Base-by-base conservation (phyloP, 2,797 vertebrate genomes). In the Presbytis comata region DNA sequence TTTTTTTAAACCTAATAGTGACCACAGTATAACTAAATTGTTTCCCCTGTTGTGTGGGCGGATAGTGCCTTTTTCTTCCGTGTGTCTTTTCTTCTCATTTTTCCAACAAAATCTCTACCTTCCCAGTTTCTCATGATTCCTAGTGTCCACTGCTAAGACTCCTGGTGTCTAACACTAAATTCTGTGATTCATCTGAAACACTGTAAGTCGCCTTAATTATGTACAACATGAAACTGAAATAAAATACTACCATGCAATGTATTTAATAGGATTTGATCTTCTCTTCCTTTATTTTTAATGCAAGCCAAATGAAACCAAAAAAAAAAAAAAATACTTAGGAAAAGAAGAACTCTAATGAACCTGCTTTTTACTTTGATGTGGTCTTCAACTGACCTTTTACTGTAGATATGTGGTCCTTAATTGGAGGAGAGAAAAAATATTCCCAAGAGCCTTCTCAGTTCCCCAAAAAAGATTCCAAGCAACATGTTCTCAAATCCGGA, bases 331-430 rank as follows among this genome's bases (percentile, higher is more conserved):
- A 53, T 21, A 75, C 30, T 67, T 70, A 48, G 70, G 81, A 36
- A 96, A 93, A 86, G 84, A 46, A 80, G 59, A 90, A 55, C 86
- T 82, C 92, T 89, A 98, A 97, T 55, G 90, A 97, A 74, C 36
- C 59, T 95, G 57, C 67, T 79, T 97, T 96, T 96, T 94, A 53
- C 84, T 96, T 91, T 96, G 85, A 76, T 93, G 87, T 75, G 36
- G 59, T 85, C 86, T 93, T 87, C 78, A 85, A 67, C 22, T 95
- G 96, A 93, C 74, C 97, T 96, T 96, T 88, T 92, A 79, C 76
- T 82, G 12, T 8, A 95, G 83, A 78, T 39, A 61, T 5, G 9
- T 28, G 41, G 94, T 81, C 92, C 76, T 95, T 98, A 89, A 95
- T 83, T 94, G 59, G 33, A 82, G 33, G 9, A 96, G 36, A 95